Percentiles rank a stretch among this genome's conserved stretches.
phyloP scores from a whole-genome alignment of 2,888 invertebrate genomes.

The Gasteruption jaculator region DNA sequence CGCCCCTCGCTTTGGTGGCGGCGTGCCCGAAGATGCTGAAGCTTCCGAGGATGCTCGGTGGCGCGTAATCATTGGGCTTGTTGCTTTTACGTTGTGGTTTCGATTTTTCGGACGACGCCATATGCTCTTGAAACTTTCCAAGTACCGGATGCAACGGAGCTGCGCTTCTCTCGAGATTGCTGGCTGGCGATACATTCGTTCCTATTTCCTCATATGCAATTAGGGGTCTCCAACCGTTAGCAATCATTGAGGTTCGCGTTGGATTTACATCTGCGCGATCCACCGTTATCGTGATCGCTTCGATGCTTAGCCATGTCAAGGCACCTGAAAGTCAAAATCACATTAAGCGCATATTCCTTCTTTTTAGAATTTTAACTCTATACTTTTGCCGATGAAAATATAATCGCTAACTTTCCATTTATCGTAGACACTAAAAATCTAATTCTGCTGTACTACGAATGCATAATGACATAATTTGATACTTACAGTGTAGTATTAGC shows the following conservation, averaged over 20 bases:
- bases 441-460: too few relatives aligned
- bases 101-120: conserved; percentile 37
- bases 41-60: conserved; percentile 53
- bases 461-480: not conserved
- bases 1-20: conserved; percentile 56
- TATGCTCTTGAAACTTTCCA: conserved; percentile 43
- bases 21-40: conserved; percentile 61
- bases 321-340: conserved; percentile 28
- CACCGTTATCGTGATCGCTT: conserved; percentile 41
- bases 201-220: conserved; percentile 40
- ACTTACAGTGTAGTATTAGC: conserved; percentile 33
- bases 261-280: conserved; percentile 41
- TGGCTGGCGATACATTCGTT: conserved; percentile 34
- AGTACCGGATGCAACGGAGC: conserved; percentile 38
- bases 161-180: conserved; percentile 30
- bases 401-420: too few relatives aligned
- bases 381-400: too few relatives aligned
- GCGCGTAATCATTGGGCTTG: conserved; percentile 30
- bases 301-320: conserved; percentile 31
- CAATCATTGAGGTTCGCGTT: conserved; percentile 40
- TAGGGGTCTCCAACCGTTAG: conserved; percentile 46
- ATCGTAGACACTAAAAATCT: not conserved
- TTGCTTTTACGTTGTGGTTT: conserved; percentile 33
- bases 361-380: too few relatives aligned
- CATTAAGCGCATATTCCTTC: not conserved